phyloP scores from a whole-genome alignment of 2,113 vertebrate species.

The Dinomys branickii region DNA sequence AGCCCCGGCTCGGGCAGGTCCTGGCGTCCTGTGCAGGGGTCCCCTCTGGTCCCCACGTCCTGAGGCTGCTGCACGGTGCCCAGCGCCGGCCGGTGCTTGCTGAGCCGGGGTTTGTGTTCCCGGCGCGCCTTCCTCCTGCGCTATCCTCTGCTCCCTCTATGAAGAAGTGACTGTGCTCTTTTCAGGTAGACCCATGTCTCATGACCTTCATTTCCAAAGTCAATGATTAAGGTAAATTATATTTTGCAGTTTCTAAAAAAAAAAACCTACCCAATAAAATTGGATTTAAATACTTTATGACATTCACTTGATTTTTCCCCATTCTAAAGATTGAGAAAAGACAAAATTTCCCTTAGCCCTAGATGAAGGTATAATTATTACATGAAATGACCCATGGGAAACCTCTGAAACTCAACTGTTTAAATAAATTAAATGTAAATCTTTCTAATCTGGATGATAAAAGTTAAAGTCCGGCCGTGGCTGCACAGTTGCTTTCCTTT shows the following conservation, averaged over 20 bases:
- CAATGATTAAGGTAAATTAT: neutral
- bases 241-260: neutral
- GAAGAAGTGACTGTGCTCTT: neutral
- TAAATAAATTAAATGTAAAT: conserved; percentile 37
- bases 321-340: neutral
- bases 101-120: too few relatives aligned
- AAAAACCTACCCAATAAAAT: neutral
- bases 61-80: too few relatives aligned
- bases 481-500: neutral
- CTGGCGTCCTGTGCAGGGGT: too few relatives aligned
- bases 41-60: too few relatives aligned
- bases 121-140: neutral
- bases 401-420: neutral
- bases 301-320: neutral
- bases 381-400: neutral
- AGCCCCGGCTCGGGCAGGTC: too few relatives aligned
- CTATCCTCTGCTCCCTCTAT: neutral
- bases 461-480: conserved; percentile 6
- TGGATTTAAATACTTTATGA: conserved; percentile 40
- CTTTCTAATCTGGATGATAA: neutral
- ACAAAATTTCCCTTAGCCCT: neutral
- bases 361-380: neutral
- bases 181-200: neutral
- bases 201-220: neutral
- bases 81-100: too few relatives aligned